Evolutionary conservation across 2,113 vertebrate species (phyloP), one percentile per base, ranked within the genome.

Genomic region (Actenoides lindsayi): DNA sequence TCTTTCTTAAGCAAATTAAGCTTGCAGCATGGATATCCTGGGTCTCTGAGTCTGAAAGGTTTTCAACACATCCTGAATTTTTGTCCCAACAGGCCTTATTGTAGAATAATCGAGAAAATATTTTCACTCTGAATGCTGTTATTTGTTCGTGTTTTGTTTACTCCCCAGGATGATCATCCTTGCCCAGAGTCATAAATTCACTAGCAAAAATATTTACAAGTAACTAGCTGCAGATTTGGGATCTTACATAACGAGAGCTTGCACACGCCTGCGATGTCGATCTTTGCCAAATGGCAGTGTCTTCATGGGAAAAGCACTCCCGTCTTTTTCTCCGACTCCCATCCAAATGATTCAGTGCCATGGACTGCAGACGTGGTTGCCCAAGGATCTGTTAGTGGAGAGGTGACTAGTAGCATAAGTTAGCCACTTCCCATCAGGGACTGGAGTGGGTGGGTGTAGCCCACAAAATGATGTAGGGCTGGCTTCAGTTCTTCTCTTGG

Each of bases 141-240:
- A 19, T 81, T 93, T 87, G 81, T 86, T 63, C 71, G 2, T 67
- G 65, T n/a, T 93, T 71, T 96, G 88, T 94, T 95, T 92, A 60
- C 75, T 88, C 41, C 8, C 68, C 9, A 16, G 27, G 51, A 83
- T 37, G 39, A 85, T 69, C 21, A 8, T 68, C 91, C 84, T 80
- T 35, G 89, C 69, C 77, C 44, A 21, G 35, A 78, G 79, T 28
- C 14, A 13, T 88, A 90, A 95, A 94, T 94, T 70, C 92, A 77
- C 92, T 46, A 62, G 54, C 68, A 78, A 56, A 84, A 97, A 95
- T 84, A 94, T 96, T 97, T 95, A 65, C 82, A 87, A 90, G 78
- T 74, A 93, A 95, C 74, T 80, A 89, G 23, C 59, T 80, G 96
- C 90, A 95, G 87, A 59, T 65, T 67, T 62, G 23, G 94, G 84